Evolutionary conservation across 2,888 invertebrate species (phyloP), one percentile per base, ranked within the genome.

Genomic region (Trachelus iudaicus): DNA sequence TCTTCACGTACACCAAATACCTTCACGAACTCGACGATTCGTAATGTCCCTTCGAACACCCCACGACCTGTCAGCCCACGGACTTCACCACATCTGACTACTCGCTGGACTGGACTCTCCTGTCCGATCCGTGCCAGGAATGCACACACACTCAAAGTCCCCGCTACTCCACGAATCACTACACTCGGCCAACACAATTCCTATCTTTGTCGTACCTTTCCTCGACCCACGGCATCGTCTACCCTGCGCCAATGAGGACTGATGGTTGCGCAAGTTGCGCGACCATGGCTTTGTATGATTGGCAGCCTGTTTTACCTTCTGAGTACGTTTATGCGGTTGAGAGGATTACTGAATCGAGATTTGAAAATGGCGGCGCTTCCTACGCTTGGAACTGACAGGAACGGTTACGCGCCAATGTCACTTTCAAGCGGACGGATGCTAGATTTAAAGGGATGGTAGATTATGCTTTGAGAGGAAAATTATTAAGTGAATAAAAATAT

Each of bases 11-110:
- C 71, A 73, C 75, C 79, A 80, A 77, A 82, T 84, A 76, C 80
- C 80, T 81, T 81, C 81, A 80, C 85, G 81, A 76, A 81, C 79
- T 80, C 79, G 82, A 74, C 79, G 83, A 81, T 85, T 84, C 83
- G 85, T 81, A 56, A 79, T 81, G 86, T 82, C 80, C 84, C 81
- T 83, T 76, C 80, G 81, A 82, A 81, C 85, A 84, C 82, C 83
- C 83, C 87, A 80, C 85, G 81, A 85, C 82, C 87, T 87, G 87
- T 87, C 87, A 87, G 86, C 84, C 84, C 83, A 81, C 88, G 78
- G 71, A 85, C 83, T 86, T 84, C 86, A 83, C 83, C 83, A 83
- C 86, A 85, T 86, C 84, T 84, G 84, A 86, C 80, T 82, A 80
- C 81, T 82, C 34, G 71, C 71, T 71, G 34, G 71, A 71, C 71